Evolutionary conservation across 2,888 invertebrate species (phyloP).

Genomic region (Melinaea marsaeus): DNA sequence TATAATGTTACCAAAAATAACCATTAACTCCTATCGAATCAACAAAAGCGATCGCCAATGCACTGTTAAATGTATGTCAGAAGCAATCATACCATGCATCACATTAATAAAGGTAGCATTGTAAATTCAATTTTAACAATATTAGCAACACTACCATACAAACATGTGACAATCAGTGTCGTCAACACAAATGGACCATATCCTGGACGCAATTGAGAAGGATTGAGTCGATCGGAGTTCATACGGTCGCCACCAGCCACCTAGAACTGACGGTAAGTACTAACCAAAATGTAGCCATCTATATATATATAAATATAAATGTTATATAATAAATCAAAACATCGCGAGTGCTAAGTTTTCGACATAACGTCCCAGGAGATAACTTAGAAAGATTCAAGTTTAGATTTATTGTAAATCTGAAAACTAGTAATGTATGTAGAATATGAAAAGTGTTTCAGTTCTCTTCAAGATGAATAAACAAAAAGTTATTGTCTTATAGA

Average conservation of each 20-base stretch:
- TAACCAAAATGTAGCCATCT: neutral
- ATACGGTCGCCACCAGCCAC: constrained; percentile 34
- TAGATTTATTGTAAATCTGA: neutral
- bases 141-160: constrained; percentile 42
- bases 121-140: constrained; percentile 11
- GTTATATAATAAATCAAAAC: neutral
- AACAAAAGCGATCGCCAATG: too few relatives aligned
- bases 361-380: neutral
- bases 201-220: constrained; percentile 66
- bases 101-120: constrained; percentile 5
- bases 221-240: constrained; percentile 35
- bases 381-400: constrained; percentile 1
- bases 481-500: too few relatives aligned
- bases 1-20: too few relatives aligned
- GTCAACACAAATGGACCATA: constrained; percentile 61
- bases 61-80: neutral
- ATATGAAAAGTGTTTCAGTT: too few relatives aligned
- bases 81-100: neutral
- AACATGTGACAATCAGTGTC: constrained; percentile 56
- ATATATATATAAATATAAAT: neutral
- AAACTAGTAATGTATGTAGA: too few relatives aligned
- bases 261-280: constrained; percentile 39
- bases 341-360: neutral
- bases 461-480: too few relatives aligned
- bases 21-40: too few relatives aligned